Evolutionary conservation across 2,113 vertebrate genomes (phyloP).

Genomic region (Pseudolaguvia tuberculata): DNA sequence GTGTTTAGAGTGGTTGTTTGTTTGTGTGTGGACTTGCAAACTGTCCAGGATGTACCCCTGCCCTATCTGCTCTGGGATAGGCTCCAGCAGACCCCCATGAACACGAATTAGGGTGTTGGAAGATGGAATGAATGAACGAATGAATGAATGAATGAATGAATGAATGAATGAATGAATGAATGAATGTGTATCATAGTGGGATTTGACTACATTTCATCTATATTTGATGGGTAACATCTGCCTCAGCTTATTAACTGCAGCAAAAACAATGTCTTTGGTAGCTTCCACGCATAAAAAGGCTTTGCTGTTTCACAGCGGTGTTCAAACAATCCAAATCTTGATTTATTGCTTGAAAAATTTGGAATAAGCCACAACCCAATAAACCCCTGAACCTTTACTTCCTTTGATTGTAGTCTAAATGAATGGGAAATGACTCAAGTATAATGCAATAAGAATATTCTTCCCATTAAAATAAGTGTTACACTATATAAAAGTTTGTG

Average conservation of each 20-base stretch:
- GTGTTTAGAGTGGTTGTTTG: too few species aligned
- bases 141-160: neutral
- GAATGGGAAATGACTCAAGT: neutral
- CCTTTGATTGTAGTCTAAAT: neutral
- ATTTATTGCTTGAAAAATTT: neutral
- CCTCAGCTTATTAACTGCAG: conserved; percentile 2
- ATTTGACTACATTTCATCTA: neutral
- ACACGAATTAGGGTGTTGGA: too few species aligned
- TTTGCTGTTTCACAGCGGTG: conserved; percentile 11
- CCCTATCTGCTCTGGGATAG: too few species aligned
- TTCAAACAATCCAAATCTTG: neutral
- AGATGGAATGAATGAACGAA: neutral
- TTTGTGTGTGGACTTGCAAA: too few species aligned
- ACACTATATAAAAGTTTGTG: too few species aligned
- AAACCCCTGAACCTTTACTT: neutral
- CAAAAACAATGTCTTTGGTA: too few species aligned
- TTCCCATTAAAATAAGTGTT: too few species aligned
- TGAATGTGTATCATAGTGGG: neutral
- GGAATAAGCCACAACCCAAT: neutral
- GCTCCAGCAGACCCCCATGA: too few species aligned
- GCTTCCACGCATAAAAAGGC: neutral
- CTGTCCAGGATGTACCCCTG: too few species aligned
- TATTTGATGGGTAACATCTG: neutral
- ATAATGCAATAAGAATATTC: neutral
- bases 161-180: neutral